Evolutionary conservation across 1,140 invertebrate species (phyloP), one percentile per base, ranked within the genome.

Genomic region (Drosophila chauvacae): DNA sequence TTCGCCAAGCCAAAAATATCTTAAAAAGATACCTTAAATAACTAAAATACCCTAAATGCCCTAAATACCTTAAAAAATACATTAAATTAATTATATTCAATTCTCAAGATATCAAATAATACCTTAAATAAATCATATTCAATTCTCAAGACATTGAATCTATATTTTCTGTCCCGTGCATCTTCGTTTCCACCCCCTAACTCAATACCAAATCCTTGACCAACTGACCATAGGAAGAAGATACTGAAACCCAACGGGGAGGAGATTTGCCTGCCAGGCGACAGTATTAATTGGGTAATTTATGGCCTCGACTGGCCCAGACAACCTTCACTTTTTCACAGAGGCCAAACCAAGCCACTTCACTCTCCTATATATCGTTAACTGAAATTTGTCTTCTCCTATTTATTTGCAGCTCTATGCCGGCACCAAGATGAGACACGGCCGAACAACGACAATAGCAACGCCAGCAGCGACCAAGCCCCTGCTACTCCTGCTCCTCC

Each of bases 341-440:
- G 35, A 13, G 37, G 28, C 23, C 23, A 23, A 23, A 2, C 30
- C 37, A 20, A 30, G 50, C 35, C 23, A 44, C 44, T 44, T 7
- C 11, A 18, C 10, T 18, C n/a, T 30, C 16, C 28, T 33, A 13
- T 51, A 51, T 33, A 51, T 51, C 55, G 53, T 16, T 63, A 50
- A 70, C 64, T 45, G 9, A 77, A 51, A 50, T 48, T 56, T 39
- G 63, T 62, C 65, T 62, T 78, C 9, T 63, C 9, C 51, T 11
- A 72, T 70, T 35, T 60, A 28, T 18, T 74, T 83, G n/a, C 77
- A 88, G 84, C 80, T 90, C 85, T 88, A 88, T 90, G 85, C 86
- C 81, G 82, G 81, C 85, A 76, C 64, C 68, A 85, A 90, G 85
- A 90, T 90, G 85, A 90, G 73, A 90, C 72, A 65, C 60, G 85